Evolutionary conservation across 1,140 invertebrate genomes (phyloP).

Genomic region (Catajapyx aquilonaris): DNA sequence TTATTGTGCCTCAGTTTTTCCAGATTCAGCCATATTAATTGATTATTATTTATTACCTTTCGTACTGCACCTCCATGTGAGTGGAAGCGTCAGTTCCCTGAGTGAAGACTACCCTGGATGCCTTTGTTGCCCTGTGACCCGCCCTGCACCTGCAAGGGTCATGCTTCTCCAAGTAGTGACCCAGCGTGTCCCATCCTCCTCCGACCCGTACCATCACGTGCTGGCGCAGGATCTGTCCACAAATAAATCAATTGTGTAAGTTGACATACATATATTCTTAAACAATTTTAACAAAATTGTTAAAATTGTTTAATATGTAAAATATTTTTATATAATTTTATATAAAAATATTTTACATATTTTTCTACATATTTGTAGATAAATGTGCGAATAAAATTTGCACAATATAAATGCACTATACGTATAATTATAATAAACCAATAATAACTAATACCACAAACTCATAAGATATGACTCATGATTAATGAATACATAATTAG

Average conservation of each 20-base stretch:
- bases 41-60: constrained; percentile 34
- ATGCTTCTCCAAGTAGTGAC: constrained; percentile 89
- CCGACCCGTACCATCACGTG: constrained; percentile 97
- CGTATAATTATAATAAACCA: no score
- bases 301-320: neutral
- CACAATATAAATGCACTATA: no score
- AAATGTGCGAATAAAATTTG: no score
- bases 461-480: no score
- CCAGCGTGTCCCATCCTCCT: constrained; percentile 89
- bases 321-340: neutral
- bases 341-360: neutral
- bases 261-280: neutral
- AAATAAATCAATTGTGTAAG: constrained; percentile 6
- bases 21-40: no score
- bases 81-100: constrained; percentile 9
- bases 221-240: constrained; percentile 63
- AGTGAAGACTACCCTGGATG: neutral
- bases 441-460: no score
- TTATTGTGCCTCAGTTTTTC: no score
- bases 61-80: constrained; percentile 47
- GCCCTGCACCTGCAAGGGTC: constrained; percentile 80
- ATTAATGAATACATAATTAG: no score
- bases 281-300: constrained; percentile 1
- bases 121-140: constrained; percentile 14
- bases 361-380: no score